Evolutionary conservation across 2,797 vertebrate genomes (phyloP).

Genomic region (Carduelis carduelis): DNA sequence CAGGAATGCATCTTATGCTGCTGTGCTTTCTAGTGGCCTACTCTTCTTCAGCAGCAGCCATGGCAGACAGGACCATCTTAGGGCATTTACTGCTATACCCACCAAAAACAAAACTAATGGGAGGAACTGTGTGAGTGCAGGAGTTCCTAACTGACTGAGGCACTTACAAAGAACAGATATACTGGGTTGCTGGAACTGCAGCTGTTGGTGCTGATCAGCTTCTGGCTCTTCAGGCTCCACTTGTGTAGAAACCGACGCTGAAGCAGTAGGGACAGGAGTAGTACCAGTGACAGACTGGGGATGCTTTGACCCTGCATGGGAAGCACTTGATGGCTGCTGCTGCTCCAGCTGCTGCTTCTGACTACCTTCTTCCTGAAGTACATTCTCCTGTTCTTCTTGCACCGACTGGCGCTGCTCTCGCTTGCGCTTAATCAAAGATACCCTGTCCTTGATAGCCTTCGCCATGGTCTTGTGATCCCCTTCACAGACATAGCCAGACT

Average conservation of each 20-base stretch:
- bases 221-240: slow-evolving; percentile 89
- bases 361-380: slow-evolving; percentile 84
- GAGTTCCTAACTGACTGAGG: neutral
- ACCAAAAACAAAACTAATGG: neutral
- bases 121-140: neutral
- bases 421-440: slow-evolving; percentile 93
- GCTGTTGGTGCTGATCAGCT: slow-evolving; percentile 85
- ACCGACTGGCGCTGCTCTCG: slow-evolving; percentile 92
- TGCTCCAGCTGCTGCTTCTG: slow-evolving; percentile 77
- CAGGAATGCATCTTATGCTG: neutral
- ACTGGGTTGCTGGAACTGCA: slow-evolving; percentile 80
- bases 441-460: slow-evolving; percentile 97
- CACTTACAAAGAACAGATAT: slow-evolving; percentile 82
- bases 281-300: slow-evolving; percentile 53
- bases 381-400: slow-evolving; percentile 91
- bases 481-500: slow-evolving; percentile 96
- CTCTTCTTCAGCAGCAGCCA: neutral
- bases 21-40: neutral
- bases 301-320: slow-evolving; percentile 75
- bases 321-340: slow-evolving; percentile 70
- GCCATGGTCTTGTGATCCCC: slow-evolving; percentile 99
- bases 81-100: neutral
- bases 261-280: slow-evolving; percentile 60
- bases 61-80: neutral
- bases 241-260: slow-evolving; percentile 78